These are phyloP conservation scores for Anhinga rufa DNA, from an alignment of 2,113 vertebrate species.

Conservation along the genomic window DNA sequence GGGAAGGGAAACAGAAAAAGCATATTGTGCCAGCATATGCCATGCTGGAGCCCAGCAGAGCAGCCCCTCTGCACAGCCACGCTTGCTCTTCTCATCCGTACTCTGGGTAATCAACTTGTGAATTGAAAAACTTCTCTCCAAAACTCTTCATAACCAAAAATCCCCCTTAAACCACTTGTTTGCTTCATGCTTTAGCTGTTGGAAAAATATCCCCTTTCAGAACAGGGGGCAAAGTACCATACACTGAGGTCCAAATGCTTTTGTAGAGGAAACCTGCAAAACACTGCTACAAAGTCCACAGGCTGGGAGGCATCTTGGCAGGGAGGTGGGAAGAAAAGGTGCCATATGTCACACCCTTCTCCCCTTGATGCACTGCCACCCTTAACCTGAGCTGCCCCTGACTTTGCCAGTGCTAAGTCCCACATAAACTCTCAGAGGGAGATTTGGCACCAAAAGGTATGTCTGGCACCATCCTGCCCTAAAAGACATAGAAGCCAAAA, in stretches of 20 bases:
- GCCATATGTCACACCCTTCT: accelerated
- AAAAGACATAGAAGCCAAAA: background rate
- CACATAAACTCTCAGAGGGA: background rate
- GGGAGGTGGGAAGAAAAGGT: background rate
- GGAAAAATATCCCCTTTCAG: background rate
- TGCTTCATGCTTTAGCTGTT: background rate
- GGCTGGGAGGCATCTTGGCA: background rate
- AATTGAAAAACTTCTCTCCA: background rate
- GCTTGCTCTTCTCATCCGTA: background rate
- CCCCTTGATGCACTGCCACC: accelerated
- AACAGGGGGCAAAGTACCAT: background rate
- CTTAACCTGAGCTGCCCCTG: background rate
- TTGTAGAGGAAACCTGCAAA: background rate
- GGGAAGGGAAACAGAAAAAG: background rate
- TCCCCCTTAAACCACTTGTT: background rate
- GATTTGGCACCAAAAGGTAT: background rate
- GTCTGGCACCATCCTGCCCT: background rate
- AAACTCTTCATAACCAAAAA: background rate
- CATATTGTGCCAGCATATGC: background rate
- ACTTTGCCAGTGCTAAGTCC: background rate
- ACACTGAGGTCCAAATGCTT: background rate
- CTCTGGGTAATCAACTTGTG: background rate
- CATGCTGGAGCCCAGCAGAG: background rate
- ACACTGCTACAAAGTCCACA: background rate
- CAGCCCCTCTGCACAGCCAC: background rate